Evolutionary conservation across 2,888 invertebrate species (phyloP).

Genomic region (Clanis bilineata): DNA sequence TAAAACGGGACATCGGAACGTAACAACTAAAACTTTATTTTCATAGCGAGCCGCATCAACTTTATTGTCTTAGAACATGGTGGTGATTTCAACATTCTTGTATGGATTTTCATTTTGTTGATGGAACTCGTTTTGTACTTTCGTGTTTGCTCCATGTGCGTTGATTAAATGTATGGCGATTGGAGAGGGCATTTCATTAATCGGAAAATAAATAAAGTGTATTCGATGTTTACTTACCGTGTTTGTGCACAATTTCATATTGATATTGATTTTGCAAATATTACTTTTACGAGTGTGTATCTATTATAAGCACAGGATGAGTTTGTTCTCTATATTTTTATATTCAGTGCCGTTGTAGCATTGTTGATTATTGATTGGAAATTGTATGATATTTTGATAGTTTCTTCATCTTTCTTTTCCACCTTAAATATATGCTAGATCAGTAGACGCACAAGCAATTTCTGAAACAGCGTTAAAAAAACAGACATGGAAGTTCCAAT

Average conservation of each 20-base stretch:
- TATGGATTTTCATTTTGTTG: conserved; percentile 21
- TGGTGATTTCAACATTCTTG: conserved; percentile 32
- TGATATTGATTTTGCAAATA: conserved; percentile 8
- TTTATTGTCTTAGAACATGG: conserved; percentile 60
- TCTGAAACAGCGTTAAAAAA: too few species aligned
- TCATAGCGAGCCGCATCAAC: conserved; percentile 47
- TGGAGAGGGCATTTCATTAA: conserved; percentile 9
- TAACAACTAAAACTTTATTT: conserved; percentile 59
- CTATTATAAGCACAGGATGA: not conserved
- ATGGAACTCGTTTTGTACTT: conserved; percentile 30
- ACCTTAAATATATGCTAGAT: too few species aligned
- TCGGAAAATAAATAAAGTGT: conserved; percentile 13
- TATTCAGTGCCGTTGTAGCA: not conserved
- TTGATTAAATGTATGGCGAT: conserved; percentile 8
- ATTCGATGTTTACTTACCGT: conserved; percentile 3
- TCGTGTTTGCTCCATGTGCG: conserved; percentile 4
- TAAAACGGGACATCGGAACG: conserved; percentile 52
- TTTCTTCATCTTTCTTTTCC: too few species aligned
- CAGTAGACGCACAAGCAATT: too few species aligned
- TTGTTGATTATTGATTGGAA: not conserved
- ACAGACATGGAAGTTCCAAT: too few species aligned
- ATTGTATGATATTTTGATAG: too few species aligned
- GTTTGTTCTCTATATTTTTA: not conserved
- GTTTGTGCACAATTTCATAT: conserved; percentile 9
- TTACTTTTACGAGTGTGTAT: not conserved